Evolutionary conservation across 2,797 vertebrate genomes (phyloP).

Genomic region (Acrocephalus scirpaceus): DNA sequence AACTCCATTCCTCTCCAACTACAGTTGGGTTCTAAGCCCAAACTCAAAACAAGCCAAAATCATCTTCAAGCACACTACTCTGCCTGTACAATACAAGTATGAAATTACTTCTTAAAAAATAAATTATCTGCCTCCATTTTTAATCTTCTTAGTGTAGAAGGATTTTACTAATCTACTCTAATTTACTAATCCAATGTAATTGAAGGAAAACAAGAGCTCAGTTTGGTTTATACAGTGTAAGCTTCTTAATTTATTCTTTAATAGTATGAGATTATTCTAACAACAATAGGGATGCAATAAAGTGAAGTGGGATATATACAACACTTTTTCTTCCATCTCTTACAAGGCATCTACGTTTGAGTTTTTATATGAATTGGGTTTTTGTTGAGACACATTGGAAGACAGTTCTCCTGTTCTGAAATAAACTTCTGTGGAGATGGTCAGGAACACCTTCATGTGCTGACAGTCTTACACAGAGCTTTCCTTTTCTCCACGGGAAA

Average conservation of each 20-base stretch:
- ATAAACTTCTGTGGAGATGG: not conserved
- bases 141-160: conserved; percentile 15
- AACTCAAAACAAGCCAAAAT: not conserved
- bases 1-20: not conserved
- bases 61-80: not conserved
- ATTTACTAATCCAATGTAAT: conserved; percentile 40
- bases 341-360: not conserved
- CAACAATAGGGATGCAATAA: not conserved
- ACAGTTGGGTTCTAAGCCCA: not conserved
- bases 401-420: not conserved
- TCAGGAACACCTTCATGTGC: not conserved
- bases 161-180: conserved; percentile 31
- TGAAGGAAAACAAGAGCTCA: not conserved
- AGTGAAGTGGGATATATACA: not conserved
- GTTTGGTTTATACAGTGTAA: not conserved
- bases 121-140: not conserved
- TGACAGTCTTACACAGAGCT: not conserved
- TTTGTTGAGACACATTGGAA: not conserved
- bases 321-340: not conserved
- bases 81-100: not conserved
- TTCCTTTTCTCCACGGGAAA: not conserved
- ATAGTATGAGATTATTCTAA: conserved; percentile 4
- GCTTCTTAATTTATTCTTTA: conserved; percentile 24
- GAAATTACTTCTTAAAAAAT: not conserved
- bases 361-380: not conserved